phyloP scores from a whole-genome alignment of 1,140 invertebrate genomes.

The Pseudomyrmex pallidus region DNA sequence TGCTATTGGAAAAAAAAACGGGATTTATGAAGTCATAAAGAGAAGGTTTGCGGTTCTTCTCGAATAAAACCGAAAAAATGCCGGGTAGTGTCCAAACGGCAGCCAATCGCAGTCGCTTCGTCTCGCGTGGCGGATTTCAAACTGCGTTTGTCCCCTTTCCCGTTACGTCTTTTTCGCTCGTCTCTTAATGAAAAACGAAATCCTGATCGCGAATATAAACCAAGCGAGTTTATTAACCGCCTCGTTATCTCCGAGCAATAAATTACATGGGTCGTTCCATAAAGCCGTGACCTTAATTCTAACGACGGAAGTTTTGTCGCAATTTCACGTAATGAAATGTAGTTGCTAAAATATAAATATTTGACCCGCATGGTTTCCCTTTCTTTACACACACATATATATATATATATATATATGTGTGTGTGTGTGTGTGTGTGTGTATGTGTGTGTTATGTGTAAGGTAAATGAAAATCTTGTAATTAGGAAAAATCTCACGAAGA shows the following conservation, averaged over 20 bases:
- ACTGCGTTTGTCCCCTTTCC: conserved; percentile 71
- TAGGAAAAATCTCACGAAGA: not conserved
- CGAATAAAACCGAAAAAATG: conserved; percentile 30
- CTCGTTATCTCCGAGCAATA: not conserved
- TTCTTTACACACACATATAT: no score
- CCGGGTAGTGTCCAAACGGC: not conserved
- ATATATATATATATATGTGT: no score
- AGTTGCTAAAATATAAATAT: not conserved
- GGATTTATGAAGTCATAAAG: conserved; percentile 67
- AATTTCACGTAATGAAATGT: not conserved
- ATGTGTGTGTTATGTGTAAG: no score
- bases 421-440: no score
- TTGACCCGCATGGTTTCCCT: not conserved
- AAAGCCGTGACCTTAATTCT: conserved; percentile 9
- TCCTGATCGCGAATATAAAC: not conserved
- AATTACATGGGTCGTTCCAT: not conserved
- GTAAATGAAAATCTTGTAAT: conserved; percentile 3
- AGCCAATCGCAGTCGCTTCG: conserved; percentile 22
- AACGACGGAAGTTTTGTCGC: not conserved
- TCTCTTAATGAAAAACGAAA: conserved; percentile 34
- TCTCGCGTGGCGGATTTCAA: conserved; percentile 70
- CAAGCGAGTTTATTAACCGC: not conserved
- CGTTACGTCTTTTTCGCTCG: conserved; percentile 71
- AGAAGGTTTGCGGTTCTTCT: conserved; percentile 64
- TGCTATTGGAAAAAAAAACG: conserved; percentile 26